phyloP scores from a whole-genome alignment of 2,888 invertebrate genomes.

The Macrosiphum euphorbiae region DNA sequence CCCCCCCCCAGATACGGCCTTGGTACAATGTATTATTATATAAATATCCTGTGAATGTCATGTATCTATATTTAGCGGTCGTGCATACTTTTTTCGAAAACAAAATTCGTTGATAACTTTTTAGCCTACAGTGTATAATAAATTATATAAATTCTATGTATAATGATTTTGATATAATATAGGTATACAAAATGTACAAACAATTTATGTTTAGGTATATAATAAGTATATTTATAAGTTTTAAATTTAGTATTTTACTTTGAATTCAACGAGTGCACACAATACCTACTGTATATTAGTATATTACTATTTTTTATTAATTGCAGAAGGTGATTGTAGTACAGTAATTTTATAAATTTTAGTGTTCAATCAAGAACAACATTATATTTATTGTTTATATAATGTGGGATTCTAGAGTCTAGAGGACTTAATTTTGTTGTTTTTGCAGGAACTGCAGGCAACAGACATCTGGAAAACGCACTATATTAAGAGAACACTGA shows the following conservation, averaged over 20 bases:
- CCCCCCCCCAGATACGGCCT: too few species aligned
- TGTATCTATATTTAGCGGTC: neutral
- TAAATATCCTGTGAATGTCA: too few species aligned
- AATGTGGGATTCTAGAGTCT: neutral
- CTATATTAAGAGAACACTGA: neutral
- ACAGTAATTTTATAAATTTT: neutral
- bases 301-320: neutral
- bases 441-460: neutral
- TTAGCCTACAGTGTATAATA: too few species aligned
- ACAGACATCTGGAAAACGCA: neutral
- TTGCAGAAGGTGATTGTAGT: neutral
- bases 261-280: neutral
- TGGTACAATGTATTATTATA: too few species aligned
- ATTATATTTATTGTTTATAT: neutral
- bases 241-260: neutral
- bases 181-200: too few species aligned
- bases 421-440: neutral
- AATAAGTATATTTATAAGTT: too few species aligned
- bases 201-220: too few species aligned
- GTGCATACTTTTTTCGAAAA: neutral
- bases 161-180: too few species aligned
- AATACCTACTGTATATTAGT: neutral
- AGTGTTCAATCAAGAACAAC: neutral
- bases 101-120: too few species aligned
- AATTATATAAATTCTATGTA: too few species aligned